phyloP scores from a whole-genome alignment of 2,888 invertebrate species.

The Eupithecia dodoneata region DNA sequence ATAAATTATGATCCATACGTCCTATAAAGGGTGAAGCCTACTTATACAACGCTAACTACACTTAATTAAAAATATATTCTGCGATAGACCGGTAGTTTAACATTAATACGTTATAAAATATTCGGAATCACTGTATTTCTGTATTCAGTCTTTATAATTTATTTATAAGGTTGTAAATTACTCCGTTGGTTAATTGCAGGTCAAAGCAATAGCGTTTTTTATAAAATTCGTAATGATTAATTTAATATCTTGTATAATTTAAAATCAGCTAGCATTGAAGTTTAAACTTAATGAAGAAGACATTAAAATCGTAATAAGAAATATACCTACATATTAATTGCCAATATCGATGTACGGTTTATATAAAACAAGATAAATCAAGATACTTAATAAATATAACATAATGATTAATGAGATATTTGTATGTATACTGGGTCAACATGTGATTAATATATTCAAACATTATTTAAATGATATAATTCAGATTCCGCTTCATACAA shows the following conservation, averaged over 20 bases:
- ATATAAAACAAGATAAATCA: background rate
- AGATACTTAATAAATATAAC: slow-evolving; percentile 11
- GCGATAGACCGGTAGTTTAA: slow-evolving; percentile 42
- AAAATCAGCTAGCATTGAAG: slow-evolving; percentile 11
- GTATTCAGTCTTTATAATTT: slow-evolving; percentile 39
- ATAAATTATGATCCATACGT: background rate
- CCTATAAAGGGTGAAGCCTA: background rate
- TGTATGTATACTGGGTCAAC: slow-evolving; percentile 32
- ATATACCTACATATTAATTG: background rate
- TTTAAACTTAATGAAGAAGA: slow-evolving; percentile 13
- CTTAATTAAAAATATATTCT: slow-evolving; percentile 40
- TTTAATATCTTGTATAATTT: slow-evolving; percentile 8
- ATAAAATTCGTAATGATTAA: slow-evolving; percentile 6
- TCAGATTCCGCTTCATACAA: slow-evolving; percentile 43
- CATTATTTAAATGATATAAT: slow-evolving; percentile 40
- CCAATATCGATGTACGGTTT: background rate
- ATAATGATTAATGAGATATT: slow-evolving; percentile 17
- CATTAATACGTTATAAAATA: slow-evolving; percentile 50
- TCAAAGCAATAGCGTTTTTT: slow-evolving; percentile 10
- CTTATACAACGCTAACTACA: background rate
- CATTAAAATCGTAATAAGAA: slow-evolving; percentile 3
- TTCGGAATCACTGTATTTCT: slow-evolving; percentile 37
- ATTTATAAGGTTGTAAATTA: slow-evolving; percentile 34
- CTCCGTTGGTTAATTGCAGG: slow-evolving; percentile 28
- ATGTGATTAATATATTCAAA: slow-evolving; percentile 28